Conservation (phyloP, 2,888 invertebrate genomes). For the Acleris emargana region DNA sequence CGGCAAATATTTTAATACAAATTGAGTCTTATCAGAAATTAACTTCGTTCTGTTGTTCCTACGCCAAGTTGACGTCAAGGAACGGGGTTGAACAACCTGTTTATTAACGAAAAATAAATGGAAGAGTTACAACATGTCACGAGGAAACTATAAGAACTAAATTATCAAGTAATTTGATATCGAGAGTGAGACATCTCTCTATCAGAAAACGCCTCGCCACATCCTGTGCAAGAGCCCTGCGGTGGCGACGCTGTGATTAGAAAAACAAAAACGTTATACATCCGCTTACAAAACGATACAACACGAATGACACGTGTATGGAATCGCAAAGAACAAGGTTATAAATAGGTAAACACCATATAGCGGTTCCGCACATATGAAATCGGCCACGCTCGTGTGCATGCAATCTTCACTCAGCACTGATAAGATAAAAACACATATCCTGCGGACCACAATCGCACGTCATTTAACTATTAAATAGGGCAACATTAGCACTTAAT, state of each 20-base stretch:
- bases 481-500: conserved; percentile 44
- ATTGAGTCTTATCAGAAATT: conserved; percentile 18
- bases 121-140: conserved; percentile 6
- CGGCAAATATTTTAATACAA: conserved; percentile 1
- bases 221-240: conserved; percentile 53
- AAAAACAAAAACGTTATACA: conserved; percentile 23
- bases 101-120: neutral
- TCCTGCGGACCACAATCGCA: conserved; percentile 18
- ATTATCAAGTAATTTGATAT: conserved; percentile 28
- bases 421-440: conserved; percentile 26
- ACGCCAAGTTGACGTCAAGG: conserved; percentile 11
- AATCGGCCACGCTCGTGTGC: conserved; percentile 18
- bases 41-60: conserved; percentile 3
- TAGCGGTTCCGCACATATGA: conserved; percentile 9
- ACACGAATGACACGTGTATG: conserved; percentile 10
- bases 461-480: conserved; percentile 15
- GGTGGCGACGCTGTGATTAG: conserved; percentile 40
- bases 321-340: conserved; percentile 4
- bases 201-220: conserved; percentile 45
- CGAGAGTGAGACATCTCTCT: conserved; percentile 16
- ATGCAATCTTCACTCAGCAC: conserved; percentile 19
- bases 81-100: conserved; percentile 16
- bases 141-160: conserved; percentile 23
- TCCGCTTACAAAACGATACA: conserved; percentile 16
- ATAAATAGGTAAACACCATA: conserved; percentile 15